Evolutionary conservation across 2,113 vertebrate genomes (phyloP), one percentile per base, ranked within the genome.

Genomic region (Cynoglossus semilaevis): DNA sequence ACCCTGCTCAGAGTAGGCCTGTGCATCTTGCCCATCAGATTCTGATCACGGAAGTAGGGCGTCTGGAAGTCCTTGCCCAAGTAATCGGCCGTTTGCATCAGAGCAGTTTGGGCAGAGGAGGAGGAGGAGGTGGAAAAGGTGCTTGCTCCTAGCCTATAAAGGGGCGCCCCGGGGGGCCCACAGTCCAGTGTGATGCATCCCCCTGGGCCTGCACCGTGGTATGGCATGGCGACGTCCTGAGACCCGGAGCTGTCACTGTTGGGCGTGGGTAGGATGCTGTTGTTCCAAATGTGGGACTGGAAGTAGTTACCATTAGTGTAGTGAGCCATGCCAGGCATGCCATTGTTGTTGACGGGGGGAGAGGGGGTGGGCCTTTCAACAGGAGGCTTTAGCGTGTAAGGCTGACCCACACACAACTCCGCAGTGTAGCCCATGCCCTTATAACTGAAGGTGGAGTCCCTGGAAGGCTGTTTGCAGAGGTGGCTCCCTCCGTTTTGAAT

Each of bases 201-300:
- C 63, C 92, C 94, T 0, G 93, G 82, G 38, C 93, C 88, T 35
- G 91, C 93, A 48, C 91, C 90, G 0, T 97, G 96, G 92, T 97
- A 98, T 58, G 94, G 91, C 92, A 94, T 90, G 72, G 93, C 73
- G 76, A 98, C 87, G 91, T 99, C 96, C 92, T 98, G 97, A 86
- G 95, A 98, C 78, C 95, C 94, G 8, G 96, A 98, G 92, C 96
- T 98, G 93, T 99, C 96, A 85, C 97, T 98, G 90, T 96, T 97
- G 83, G 97, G 97, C 0, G 97, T 98, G 85, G 97, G 96, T 77
- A 99, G 92, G 73, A 98, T 95, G 91, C 94, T 95, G 91, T 93
- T 87, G 77, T 83, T 96, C 97, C 97, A 98, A 77, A 95, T 69
- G 76, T 89, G 88, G 41, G 94, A 93, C 63, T 96, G 97, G 88